These are phyloP conservation scores for Plagiodera versicolora DNA, from an alignment of 2,888 invertebrate genomes.

Conservation along the genomic window DNA sequence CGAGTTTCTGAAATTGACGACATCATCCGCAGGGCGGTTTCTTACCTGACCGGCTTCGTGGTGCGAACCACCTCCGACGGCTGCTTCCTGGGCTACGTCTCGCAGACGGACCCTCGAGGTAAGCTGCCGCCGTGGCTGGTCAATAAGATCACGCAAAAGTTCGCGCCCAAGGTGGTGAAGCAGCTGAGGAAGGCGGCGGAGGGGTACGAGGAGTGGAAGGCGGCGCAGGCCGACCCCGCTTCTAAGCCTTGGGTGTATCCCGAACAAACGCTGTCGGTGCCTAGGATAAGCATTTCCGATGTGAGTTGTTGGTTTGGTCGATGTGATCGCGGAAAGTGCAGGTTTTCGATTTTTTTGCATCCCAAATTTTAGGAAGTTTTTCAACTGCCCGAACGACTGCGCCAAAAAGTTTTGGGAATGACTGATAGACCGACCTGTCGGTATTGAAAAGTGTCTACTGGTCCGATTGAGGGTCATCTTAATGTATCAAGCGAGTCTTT, in stretches of 20 bases:
- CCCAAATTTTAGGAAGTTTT: no score
- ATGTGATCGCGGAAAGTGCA: no score
- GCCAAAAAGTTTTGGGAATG: no score
- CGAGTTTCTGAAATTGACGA: no score
- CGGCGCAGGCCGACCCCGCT: constrained; percentile 68
- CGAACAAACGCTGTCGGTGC: constrained; percentile 73
- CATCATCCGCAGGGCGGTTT: constrained; percentile 64
- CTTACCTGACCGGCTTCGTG: constrained; percentile 67
- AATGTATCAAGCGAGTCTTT: no score
- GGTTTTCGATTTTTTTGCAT: no score
- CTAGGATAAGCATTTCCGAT: constrained; percentile 70
- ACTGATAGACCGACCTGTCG: no score
- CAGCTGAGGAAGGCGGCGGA: constrained; percentile 79
- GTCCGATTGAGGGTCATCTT: no score
- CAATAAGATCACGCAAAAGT: constrained; percentile 82
- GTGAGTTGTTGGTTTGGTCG: no score
- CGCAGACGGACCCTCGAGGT: constrained; percentile 88
- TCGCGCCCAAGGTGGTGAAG: constrained; percentile 84
- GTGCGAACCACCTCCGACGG: constrained; percentile 65
- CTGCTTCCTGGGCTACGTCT: constrained; percentile 83
- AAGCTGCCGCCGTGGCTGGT: constrained; percentile 87
- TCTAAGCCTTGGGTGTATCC: constrained; percentile 88
- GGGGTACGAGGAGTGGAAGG: constrained; percentile 84
- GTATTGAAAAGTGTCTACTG: no score
- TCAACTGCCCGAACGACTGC: no score